Conservation (phyloP, 2,888 invertebrate genomes). For the Nomada flava region DNA sequence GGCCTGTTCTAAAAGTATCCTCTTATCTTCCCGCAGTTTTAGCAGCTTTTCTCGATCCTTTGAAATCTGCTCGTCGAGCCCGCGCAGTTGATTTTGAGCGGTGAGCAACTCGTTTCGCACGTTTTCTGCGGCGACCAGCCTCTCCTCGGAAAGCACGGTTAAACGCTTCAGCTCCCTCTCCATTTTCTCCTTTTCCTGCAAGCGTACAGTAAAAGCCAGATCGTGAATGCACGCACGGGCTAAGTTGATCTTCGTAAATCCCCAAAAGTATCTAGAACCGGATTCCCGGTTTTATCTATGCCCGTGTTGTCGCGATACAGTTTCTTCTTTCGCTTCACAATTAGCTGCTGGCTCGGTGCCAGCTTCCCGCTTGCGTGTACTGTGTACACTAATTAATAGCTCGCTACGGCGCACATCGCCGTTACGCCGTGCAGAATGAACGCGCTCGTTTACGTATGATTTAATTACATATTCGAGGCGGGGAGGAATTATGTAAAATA, state of each 20-base stretch:
- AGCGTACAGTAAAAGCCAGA: conserved; percentile 19
- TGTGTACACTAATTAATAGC: conserved; percentile 51
- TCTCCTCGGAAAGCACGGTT: conserved; percentile 73
- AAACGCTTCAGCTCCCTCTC: conserved; percentile 70
- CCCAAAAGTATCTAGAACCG: conserved; percentile 34
- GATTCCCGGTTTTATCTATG: conserved; percentile 48
- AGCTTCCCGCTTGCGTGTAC: conserved; percentile 33
- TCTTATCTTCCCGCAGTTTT: conserved; percentile 81
- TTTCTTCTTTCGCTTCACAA: conserved; percentile 67
- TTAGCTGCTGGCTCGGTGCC: conserved; percentile 65
- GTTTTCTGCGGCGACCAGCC: conserved; percentile 76
- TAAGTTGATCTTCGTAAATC: conserved; percentile 27
- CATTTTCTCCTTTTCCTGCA: conserved; percentile 77
- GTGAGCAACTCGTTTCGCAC: conserved; percentile 78
- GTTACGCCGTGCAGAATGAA: conserved; percentile 22
- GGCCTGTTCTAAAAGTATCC: conserved; percentile 80
- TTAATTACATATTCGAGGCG: neutral
- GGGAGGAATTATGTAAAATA: no score
- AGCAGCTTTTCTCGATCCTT: conserved; percentile 81
- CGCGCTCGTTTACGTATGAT: neutral
- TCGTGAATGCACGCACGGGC: conserved; percentile 3
- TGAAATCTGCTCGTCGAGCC: conserved; percentile 78
- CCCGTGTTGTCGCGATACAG: conserved; percentile 38
- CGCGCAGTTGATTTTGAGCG: conserved; percentile 73
- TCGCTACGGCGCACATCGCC: conserved; percentile 35